Evolutionary conservation across 2,797 vertebrate species (phyloP).

Genomic region (Propithecus perrieri): DNA sequence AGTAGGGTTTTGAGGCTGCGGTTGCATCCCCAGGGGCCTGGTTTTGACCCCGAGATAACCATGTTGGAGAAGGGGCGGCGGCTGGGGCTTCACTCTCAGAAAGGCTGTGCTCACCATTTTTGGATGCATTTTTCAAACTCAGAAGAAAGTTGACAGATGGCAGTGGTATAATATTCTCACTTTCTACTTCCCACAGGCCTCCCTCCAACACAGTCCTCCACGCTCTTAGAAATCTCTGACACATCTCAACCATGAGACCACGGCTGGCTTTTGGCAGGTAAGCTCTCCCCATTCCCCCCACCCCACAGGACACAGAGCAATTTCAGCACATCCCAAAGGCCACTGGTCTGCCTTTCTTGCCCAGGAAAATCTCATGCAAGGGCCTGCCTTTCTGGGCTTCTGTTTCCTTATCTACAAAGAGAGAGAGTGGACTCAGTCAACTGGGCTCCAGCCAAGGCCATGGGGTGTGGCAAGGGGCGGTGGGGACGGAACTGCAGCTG

Average conservation of each 20-base stretch:
- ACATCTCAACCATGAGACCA: constrained; percentile 51
- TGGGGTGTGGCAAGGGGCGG: too few relatives aligned
- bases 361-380: neutral
- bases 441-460: neutral
- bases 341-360: neutral
- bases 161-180: constrained; percentile 30
- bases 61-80: neutral
- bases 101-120: neutral
- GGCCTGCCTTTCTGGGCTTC: neutral
- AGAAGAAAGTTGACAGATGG: constrained; percentile 49
- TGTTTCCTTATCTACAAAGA: neutral
- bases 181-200: constrained; percentile 65
- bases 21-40: neutral
- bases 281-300: neutral
- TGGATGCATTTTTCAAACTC: constrained; percentile 28
- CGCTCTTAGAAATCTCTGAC: constrained; percentile 47
- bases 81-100: neutral
- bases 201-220: constrained; percentile 51
- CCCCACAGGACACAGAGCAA: neutral
- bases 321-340: neutral
- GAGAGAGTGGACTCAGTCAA: neutral
- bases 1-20: neutral
- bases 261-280: constrained; percentile 55
- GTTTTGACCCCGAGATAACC: neutral
- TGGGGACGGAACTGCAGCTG: neutral